These are phyloP conservation scores for Ceraclea dissimilis DNA, from an alignment of 2,888 invertebrate species.

Conservation along the genomic window DNA sequence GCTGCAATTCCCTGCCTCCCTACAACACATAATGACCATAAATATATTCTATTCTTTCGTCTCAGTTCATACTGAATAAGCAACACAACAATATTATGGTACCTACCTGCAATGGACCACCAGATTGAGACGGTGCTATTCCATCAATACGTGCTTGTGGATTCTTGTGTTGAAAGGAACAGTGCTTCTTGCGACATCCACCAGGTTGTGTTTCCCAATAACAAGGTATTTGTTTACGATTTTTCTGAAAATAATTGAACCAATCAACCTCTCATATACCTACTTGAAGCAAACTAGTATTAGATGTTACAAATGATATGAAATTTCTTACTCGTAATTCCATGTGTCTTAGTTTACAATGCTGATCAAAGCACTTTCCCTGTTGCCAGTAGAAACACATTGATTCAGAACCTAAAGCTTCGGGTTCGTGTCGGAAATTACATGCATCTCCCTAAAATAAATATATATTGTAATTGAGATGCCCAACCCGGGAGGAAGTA, in stretches of 20 bases:
- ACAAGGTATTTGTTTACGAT: conserved; percentile 74
- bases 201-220: conserved; percentile 82
- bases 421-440: conserved; percentile 76
- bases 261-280: no score
- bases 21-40: no score
- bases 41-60: no score
- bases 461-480: background rate
- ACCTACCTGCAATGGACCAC: background rate
- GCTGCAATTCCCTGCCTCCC: conserved; percentile 8
- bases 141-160: conserved; percentile 37
- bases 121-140: conserved; percentile 42
- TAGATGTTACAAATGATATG: background rate
- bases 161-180: conserved; percentile 67
- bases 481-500: background rate
- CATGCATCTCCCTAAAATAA: conserved; percentile 65
- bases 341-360: conserved; percentile 81
- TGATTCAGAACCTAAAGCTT: conserved; percentile 73
- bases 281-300: no score
- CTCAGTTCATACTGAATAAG: no score
- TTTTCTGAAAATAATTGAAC: conserved; percentile 59
- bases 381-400: conserved; percentile 77
- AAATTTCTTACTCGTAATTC: conserved; percentile 57
- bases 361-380: conserved; percentile 68
- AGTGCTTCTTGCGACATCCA: conserved; percentile 79
- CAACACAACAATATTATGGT: no score